phyloP scores from a whole-genome alignment of 2,888 invertebrate species.

The Chymomyza amoena region DNA sequence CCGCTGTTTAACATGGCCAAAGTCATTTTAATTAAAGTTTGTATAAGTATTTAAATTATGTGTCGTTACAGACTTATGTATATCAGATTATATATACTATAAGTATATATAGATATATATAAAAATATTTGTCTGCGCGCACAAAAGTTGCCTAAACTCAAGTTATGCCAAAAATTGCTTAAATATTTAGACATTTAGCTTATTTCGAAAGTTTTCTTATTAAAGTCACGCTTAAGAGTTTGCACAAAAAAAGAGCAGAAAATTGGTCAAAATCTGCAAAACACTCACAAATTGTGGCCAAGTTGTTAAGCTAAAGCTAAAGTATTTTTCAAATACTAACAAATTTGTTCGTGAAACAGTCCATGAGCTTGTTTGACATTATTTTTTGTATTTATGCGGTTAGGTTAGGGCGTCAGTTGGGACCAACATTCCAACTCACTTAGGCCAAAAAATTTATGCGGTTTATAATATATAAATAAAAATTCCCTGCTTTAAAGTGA shows the following conservation, averaged over 20 bases:
- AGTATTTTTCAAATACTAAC: too few relatives aligned
- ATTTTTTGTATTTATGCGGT: too few relatives aligned
- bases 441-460: too few relatives aligned
- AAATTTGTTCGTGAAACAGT: too few relatives aligned
- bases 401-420: too few relatives aligned
- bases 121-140: constrained; percentile 15
- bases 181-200: not conserved
- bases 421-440: too few relatives aligned
- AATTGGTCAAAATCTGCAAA: not conserved
- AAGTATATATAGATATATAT: too few relatives aligned
- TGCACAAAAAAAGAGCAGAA: not conserved
- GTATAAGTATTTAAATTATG: constrained; percentile 58
- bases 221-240: not conserved
- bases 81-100: not conserved
- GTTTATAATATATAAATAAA: too few relatives aligned
- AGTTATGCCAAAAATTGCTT: constrained; percentile 28
- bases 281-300: not conserved
- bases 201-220: not conserved
- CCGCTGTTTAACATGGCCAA: constrained; percentile 49
- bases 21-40: constrained; percentile 65
- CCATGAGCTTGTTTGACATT: too few relatives aligned
- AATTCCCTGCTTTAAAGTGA: too few relatives aligned
- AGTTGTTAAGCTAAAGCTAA: too few relatives aligned
- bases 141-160: constrained; percentile 16
- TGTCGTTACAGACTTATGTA: constrained; percentile 32